Conservation (phyloP, 2,113 vertebrate species). For the Oreamnos americanus region DNA sequence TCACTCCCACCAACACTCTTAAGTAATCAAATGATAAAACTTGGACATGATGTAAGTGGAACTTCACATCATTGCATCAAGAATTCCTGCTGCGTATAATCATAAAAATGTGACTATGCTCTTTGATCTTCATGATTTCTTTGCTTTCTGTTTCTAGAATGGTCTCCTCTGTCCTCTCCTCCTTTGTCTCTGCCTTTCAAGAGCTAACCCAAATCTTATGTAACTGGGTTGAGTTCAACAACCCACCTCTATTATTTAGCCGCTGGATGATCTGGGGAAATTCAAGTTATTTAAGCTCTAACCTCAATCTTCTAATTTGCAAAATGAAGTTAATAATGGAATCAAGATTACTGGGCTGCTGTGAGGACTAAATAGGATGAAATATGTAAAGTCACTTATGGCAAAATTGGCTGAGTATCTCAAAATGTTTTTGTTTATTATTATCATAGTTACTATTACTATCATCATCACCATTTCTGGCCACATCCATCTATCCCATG, state of each 20-base stretch:
- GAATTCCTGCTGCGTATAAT: not conserved
- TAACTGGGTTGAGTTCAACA: not conserved
- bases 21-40: not conserved
- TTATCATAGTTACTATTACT: not conserved
- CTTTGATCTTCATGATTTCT: not conserved
- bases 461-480: not conserved
- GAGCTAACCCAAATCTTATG: not conserved
- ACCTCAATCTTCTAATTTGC: not conserved
- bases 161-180: not conserved
- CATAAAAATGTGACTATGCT: not conserved
- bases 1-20: not conserved
- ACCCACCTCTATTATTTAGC: not conserved
- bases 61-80: not conserved
- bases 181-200: not conserved
- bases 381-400: not conserved
- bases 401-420: not conserved
- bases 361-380: not conserved
- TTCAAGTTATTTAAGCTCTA: not conserved
- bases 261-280: not conserved
- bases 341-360: not conserved
- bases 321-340: not conserved
- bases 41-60: not conserved
- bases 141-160: not conserved
- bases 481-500: not conserved
- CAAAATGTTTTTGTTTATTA: not conserved